A percentile compares a stretch with the other conserved stretches of the same genome.
phyloP scores from a whole-genome alignment of 2,888 invertebrate genomes.

The Fragum whitleyi region DNA sequence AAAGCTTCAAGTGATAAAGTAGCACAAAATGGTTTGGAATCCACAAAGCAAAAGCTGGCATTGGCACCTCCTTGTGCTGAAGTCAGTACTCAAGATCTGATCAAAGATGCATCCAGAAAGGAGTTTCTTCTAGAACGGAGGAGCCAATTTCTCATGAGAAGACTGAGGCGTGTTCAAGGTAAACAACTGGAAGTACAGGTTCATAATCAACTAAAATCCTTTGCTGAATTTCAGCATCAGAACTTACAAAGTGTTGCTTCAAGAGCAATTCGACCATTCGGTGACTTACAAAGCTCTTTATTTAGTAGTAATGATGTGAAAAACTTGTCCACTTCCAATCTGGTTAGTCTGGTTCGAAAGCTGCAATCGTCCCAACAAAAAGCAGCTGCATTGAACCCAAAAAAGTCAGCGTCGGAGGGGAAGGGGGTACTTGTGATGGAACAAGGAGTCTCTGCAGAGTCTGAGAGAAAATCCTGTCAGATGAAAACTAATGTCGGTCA shows the following conservation, averaged over 20 bases:
- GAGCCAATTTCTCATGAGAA: constrained; percentile 90
- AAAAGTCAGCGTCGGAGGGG: constrained; percentile 54
- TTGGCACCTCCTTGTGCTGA: background rate
- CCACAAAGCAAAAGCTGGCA: background rate
- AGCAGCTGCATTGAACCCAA: constrained; percentile 42
- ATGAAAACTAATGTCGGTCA: constrained; percentile 90
- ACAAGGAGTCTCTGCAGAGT: constrained; percentile 85
- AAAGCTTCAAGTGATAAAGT: background rate
- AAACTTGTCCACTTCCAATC: constrained; percentile 86
- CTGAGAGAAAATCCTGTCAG: constrained; percentile 89
- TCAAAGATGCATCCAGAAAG: constrained; percentile 57
- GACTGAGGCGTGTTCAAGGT: constrained; percentile 92
- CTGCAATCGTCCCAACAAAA: constrained; percentile 86
- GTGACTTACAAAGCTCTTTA: constrained; percentile 79
- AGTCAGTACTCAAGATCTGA: constrained; percentile 51
- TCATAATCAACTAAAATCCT: constrained; percentile 91
- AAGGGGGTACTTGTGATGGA: constrained; percentile 76
- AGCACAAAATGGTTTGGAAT: background rate
- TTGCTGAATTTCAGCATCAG: constrained; percentile 90
- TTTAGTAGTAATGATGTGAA: constrained; percentile 84
- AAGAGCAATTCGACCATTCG: constrained; percentile 70
- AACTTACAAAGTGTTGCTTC: constrained; percentile 79
- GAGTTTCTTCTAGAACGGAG: constrained; percentile 84
- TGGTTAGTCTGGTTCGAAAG: constrained; percentile 88
- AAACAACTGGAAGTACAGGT: constrained; percentile 91